Percentiles rank a stretch among this genome's conserved stretches.
phyloP scores from a whole-genome alignment of 2,113 vertebrate genomes.

The Talpa occidentalis region DNA sequence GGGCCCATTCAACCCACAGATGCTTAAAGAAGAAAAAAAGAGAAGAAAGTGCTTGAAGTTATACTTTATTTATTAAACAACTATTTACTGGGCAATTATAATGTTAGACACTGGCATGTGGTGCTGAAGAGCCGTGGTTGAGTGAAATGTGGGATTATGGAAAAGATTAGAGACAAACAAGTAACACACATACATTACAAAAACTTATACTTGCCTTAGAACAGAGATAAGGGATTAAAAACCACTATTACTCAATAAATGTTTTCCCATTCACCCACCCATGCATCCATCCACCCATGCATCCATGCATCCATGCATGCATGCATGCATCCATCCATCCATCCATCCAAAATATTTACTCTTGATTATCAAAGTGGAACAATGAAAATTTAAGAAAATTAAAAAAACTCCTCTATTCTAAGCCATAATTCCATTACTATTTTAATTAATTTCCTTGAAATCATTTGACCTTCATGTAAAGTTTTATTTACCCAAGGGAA shows the following conservation, averaged over 20 bases:
- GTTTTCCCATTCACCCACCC: neutral
- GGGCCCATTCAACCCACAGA: neutral
- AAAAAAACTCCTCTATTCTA: neutral
- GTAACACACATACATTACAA: neutral
- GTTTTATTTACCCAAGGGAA: neutral
- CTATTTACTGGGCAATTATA: neutral
- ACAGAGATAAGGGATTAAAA: neutral
- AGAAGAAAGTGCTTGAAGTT: neutral
- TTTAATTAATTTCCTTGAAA: neutral
- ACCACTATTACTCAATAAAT: neutral
- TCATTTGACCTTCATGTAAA: neutral
- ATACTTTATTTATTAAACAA: neutral
- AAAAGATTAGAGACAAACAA: neutral
- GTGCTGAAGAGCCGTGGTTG: neutral
- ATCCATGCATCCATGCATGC: too few relatives aligned
- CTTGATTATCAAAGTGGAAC: constrained; percentile 12
- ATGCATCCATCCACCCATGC: neutral
- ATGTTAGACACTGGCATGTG: neutral
- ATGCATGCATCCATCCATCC: neutral
- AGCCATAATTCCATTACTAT: constrained; percentile 8
- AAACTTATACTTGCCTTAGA: neutral
- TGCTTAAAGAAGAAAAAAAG: neutral
- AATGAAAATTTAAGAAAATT: neutral
- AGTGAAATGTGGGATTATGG: neutral
- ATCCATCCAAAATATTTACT: neutral